A percentile compares a stretch with the other conserved stretches of the same genome.
Evolutionary conservation across 2,113 vertebrate species (phyloP).

Genomic region (Brachypteracias leptosomus): DNA sequence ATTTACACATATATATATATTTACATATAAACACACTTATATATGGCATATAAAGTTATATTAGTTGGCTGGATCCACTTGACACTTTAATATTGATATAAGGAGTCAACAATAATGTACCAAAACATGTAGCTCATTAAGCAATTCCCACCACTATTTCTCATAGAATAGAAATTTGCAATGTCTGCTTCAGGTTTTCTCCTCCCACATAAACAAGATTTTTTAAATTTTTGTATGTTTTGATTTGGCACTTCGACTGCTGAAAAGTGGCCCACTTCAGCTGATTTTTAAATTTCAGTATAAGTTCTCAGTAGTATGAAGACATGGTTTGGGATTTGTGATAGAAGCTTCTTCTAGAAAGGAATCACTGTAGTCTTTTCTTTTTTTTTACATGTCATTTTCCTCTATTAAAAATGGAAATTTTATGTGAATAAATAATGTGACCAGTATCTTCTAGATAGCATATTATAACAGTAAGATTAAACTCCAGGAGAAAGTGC

Average conservation of each 20-base stretch:
- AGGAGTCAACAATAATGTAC: constrained; percentile 20
- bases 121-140: background rate
- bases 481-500: background rate
- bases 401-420: background rate
- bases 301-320: background rate
- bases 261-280: background rate
- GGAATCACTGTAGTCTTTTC: background rate
- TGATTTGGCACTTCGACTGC: background rate
- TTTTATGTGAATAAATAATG: background rate
- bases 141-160: background rate
- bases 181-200: background rate
- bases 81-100: constrained; percentile 10
- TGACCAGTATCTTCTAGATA: background rate
- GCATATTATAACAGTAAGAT: background rate
- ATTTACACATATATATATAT: background rate
- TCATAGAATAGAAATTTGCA: background rate
- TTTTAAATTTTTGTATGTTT: background rate
- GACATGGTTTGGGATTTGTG: background rate
- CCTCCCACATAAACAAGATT: background rate
- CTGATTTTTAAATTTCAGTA: background rate
- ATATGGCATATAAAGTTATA: background rate
- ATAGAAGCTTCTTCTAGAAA: background rate
- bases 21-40: constrained; percentile 24
- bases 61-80: constrained; percentile 7
- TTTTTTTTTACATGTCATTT: background rate